Percentiles rank a stretch among this genome's conserved stretches.
These are phyloP conservation scores for Carposina sasakii DNA, from an alignment of 1,140 invertebrate species.

Conservation along the genomic window DNA sequence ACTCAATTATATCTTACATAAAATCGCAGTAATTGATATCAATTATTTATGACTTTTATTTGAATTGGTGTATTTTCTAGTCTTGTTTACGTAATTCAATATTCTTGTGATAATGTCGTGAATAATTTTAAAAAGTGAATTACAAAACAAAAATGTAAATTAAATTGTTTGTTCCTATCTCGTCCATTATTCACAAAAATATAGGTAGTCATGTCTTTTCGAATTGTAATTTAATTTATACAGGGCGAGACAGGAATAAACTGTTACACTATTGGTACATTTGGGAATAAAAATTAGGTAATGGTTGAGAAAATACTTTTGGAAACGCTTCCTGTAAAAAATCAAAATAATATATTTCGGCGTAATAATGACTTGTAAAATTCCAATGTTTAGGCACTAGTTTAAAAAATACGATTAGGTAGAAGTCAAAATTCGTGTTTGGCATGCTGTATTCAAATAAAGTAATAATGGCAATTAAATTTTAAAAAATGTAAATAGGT, in stretches of 20 bases:
- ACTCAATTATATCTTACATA: too few relatives aligned
- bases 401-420: conserved; percentile 45
- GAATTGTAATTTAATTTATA: too few relatives aligned
- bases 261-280: too few relatives aligned
- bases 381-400: conserved; percentile 52
- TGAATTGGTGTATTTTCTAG: conserved; percentile 65
- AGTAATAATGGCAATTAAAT: conserved; percentile 29
- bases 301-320: conserved; percentile 26
- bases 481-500: conserved; percentile 47
- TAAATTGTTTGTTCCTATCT: too few relatives aligned
- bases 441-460: conserved; percentile 47
- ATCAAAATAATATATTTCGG: conserved; percentile 45
- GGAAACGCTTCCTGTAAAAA: conserved; percentile 11
- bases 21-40: too few relatives aligned
- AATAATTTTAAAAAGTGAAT: conserved; percentile 13
- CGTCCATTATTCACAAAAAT: too few relatives aligned
- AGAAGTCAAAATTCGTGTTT: conserved; percentile 60
- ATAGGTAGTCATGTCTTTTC: too few relatives aligned
- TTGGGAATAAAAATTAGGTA: conserved; percentile 25
- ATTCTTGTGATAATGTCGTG: conserved; percentile 36
- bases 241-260: too few relatives aligned
- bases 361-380: conserved; percentile 54
- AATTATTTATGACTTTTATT: too few relatives aligned
- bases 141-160: neutral
- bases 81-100: conserved; percentile 34